Base-by-base conservation (phyloP, 2,797 vertebrate genomes). In the Falco columbarius region DNA sequence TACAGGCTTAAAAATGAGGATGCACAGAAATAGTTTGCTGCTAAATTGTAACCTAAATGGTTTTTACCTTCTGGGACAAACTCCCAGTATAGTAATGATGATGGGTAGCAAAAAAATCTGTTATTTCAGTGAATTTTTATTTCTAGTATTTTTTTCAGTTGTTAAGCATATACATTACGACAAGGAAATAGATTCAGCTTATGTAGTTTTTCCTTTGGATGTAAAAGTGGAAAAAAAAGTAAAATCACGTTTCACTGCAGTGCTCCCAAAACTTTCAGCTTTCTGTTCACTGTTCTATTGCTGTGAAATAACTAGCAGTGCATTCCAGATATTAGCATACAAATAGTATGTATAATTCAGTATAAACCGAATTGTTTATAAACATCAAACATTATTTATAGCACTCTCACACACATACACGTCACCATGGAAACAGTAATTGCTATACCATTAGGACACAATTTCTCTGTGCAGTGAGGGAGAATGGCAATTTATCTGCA, bases 351-450 rank as follows among this genome's bases (percentile, higher is more conserved):
- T 21, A 47, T 72, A 85, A 90, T 80, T 90, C 79, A 62, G 72
- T 59, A 81, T 65, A 52, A 76, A 81, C 8, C 0, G 58, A 66
- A 61, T 66, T 95, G 93, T 93, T 97, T 94, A 91, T 91, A 94
- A 96, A 96, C 89, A 96, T 55, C 68, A 85, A 62, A 66, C 72
- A 18, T 82, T 68, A 93, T 93, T 97, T 93, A 86, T 47, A 88
- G 76, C 0, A 0, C 17, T 2, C 59, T 22, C 49, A 9, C 56
- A 23, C 59, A 32, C 24, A 51, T n/a, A 59, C 58, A 26, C 0
- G 4, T 94, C 81, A 26, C 95, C 92, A 95, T 92, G 86, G 95
- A 90, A 92, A 95, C 96, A 84, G 86, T 72, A 95, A 96, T 95
- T 95, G 86, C 74, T 56, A 8, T 58, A 71, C 89, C 46, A 88